These are phyloP conservation scores for Dermolepida albohirtum DNA, from an alignment of 2,888 invertebrate genomes.

Conservation along the genomic window DNA sequence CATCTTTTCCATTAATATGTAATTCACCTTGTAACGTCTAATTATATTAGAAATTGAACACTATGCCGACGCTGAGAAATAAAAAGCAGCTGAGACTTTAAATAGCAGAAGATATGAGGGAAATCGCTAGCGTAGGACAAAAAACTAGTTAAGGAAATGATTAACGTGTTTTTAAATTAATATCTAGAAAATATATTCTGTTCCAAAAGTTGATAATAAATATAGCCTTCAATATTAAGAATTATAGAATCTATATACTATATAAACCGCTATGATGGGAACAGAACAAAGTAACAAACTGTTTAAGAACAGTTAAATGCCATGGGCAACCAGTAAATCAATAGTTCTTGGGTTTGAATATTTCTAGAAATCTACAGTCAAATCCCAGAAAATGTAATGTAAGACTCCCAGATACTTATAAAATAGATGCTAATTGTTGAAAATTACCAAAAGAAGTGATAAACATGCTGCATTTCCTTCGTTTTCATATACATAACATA, in stretches of 20 bases:
- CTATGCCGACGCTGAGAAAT: constrained; percentile 95
- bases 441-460: too few relatives aligned
- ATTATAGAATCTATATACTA: constrained; percentile 87
- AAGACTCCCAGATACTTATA: constrained; percentile 91
- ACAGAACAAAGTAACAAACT: constrained; percentile 97
- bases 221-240: constrained; percentile 95
- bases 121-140: constrained; percentile 97
- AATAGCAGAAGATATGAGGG: constrained; percentile 99
- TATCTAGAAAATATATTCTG: constrained; percentile 93
- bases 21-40: constrained; percentile 92
- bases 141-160: constrained; percentile 96
- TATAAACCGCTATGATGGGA: constrained; percentile 83
- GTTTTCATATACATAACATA: too few relatives aligned
- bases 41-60: constrained; percentile 97
- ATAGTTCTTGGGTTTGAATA: constrained; percentile 83
- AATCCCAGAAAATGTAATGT: constrained; percentile 86
- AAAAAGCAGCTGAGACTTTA: constrained; percentile 91
- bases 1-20: constrained; percentile 92
- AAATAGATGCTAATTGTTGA: constrained; percentile 81
- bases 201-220: constrained; percentile 93
- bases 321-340: constrained; percentile 63
- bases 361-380: constrained; percentile 89
- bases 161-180: constrained; percentile 95
- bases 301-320: constrained; percentile 75
- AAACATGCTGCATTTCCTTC: too few relatives aligned